A percentile compares a stretch with the other conserved stretches of the same genome.
phyloP scores from a whole-genome alignment of 2,797 vertebrate genomes.

The Eremophila alpestris region DNA sequence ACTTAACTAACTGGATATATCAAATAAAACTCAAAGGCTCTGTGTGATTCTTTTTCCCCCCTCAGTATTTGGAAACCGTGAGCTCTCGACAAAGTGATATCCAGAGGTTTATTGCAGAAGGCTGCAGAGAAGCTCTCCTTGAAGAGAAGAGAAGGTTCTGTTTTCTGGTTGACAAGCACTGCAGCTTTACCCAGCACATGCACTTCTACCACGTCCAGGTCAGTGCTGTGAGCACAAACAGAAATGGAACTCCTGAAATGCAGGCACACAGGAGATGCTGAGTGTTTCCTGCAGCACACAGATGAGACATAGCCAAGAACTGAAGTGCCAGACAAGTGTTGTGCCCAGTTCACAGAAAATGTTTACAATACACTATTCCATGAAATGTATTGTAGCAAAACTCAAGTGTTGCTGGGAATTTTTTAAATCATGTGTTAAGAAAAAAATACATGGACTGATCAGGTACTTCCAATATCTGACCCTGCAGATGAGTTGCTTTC shows the following conservation, averaged over 20 bases:
- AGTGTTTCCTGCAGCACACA: not conserved
- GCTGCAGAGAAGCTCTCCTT: slow-evolving; percentile 91
- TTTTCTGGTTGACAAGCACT: slow-evolving; percentile 97
- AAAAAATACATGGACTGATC: not conserved
- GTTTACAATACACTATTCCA: not conserved
- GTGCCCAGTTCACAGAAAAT: not conserved
- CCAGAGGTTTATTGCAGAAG: slow-evolving; percentile 92
- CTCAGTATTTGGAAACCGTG: slow-evolving; percentile 88
- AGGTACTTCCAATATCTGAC: not conserved
- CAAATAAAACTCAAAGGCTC: not conserved
- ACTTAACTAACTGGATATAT: not conserved
- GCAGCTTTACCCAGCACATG: slow-evolving; percentile 86
- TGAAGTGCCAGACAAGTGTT: not conserved
- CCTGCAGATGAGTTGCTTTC: not conserved
- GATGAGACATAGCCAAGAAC: not conserved
- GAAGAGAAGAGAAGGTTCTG: slow-evolving; percentile 97
- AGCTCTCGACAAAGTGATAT: slow-evolving; percentile 92
- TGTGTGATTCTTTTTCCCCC: not conserved
- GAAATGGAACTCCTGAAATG: not conserved
- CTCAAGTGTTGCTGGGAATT: not conserved
- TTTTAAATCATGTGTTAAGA: not conserved
- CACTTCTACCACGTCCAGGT: slow-evolving; percentile 90
- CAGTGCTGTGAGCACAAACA: not conserved
- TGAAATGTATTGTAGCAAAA: not conserved
- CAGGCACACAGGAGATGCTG: not conserved